Conservation (phyloP, 2,113 vertebrate genomes). For the Perca schrenkii region DNA sequence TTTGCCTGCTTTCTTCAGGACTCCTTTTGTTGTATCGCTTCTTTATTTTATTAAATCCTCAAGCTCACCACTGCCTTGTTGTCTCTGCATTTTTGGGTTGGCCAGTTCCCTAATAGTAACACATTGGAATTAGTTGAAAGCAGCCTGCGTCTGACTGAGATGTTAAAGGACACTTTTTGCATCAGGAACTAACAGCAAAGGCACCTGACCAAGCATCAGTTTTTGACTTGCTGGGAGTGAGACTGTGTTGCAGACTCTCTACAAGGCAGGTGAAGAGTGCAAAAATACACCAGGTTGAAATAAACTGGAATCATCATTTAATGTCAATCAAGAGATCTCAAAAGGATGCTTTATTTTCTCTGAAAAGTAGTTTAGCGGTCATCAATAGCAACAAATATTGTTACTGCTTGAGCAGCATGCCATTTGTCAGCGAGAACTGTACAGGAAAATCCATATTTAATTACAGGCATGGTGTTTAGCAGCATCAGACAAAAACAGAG, state of each 20-base stretch:
- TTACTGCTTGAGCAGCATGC: conserved; percentile 63
- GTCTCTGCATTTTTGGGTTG: too few relatives aligned
- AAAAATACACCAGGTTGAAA: neutral
- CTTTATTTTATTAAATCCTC: too few relatives aligned
- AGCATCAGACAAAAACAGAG: conserved; percentile 56
- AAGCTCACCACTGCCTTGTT: too few relatives aligned
- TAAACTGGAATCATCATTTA: neutral
- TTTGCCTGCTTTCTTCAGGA: too few relatives aligned
- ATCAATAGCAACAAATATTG: conserved; percentile 67
- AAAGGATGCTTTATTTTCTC: conserved; percentile 22
- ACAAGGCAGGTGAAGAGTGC: neutral
- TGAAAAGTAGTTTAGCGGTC: conserved; percentile 40
- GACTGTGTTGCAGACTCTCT: neutral
- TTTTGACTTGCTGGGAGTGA: too few relatives aligned
- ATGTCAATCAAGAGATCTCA: conserved; percentile 18
- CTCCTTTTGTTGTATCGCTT: too few relatives aligned
- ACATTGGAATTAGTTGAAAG: too few relatives aligned
- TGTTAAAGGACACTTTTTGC: too few relatives aligned
- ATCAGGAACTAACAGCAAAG: too few relatives aligned
- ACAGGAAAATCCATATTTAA: conserved; percentile 79
- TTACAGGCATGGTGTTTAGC: conserved; percentile 73
- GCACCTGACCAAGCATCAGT: too few relatives aligned
- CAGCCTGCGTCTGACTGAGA: too few relatives aligned
- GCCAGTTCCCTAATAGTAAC: too few relatives aligned
- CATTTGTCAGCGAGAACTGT: conserved; percentile 67